Conservation (phyloP, 2,113 vertebrate genomes). For the Rhagologus leucostigma region DNA sequence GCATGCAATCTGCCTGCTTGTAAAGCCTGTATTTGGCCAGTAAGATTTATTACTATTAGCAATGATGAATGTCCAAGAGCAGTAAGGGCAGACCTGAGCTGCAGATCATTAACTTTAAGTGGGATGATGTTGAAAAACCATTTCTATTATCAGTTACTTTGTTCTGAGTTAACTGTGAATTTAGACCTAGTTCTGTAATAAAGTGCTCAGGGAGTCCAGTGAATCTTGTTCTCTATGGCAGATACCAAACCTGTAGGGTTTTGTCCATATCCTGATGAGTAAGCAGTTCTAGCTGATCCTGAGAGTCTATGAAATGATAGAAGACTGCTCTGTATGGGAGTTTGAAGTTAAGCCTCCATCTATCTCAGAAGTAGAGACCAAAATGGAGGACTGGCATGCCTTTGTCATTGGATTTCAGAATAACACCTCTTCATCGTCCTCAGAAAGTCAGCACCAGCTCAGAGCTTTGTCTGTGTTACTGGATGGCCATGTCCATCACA, state of each 20-base stretch:
- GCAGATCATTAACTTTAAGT: conserved; percentile 63
- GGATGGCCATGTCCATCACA: not conserved
- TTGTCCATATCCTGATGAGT: conserved; percentile 35
- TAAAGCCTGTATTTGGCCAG: conserved; percentile 57
- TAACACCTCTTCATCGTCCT: not conserved
- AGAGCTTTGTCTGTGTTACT: not conserved
- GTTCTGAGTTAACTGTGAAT: conserved; percentile 39
- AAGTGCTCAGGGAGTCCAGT: conserved; percentile 30
- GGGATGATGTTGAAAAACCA: conserved; percentile 22
- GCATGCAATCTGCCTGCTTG: conserved; percentile 59
- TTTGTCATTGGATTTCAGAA: not conserved
- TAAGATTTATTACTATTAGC: conserved; percentile 61
- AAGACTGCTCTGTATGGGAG: not conserved
- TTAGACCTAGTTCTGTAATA: conserved; percentile 52
- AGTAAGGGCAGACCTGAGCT: conserved; percentile 37
- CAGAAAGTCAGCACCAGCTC: not conserved
- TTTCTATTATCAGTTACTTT: conserved; percentile 60
- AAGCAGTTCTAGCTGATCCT: conserved; percentile 2
- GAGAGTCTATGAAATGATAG: not conserved
- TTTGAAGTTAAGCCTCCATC: not conserved
- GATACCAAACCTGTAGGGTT: conserved; percentile 15
- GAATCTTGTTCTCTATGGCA: conserved; percentile 52
- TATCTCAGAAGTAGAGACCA: not conserved
- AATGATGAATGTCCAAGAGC: conserved; percentile 47
- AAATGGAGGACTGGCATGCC: not conserved